Evolutionary conservation across 2,888 invertebrate genomes (phyloP).

Genomic region (Synergus itoensis): DNA sequence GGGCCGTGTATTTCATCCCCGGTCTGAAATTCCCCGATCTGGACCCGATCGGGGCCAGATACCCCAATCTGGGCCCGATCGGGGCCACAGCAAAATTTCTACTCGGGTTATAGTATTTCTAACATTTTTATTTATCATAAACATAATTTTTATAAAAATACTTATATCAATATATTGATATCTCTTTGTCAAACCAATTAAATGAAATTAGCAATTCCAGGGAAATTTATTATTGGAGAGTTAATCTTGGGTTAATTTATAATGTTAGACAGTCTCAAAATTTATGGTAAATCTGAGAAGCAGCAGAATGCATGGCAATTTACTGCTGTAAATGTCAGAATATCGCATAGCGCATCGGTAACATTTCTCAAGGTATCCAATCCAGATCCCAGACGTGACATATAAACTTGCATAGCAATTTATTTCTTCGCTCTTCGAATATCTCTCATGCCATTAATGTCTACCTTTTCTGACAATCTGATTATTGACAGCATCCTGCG

Average conservation of each 20-base stretch:
- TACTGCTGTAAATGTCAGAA: constrained; percentile 31
- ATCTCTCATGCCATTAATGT: constrained; percentile 22
- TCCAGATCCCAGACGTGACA: constrained; percentile 30
- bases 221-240: neutral
- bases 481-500: constrained; percentile 26
- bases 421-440: constrained; percentile 27
- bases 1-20: too few relatives aligned
- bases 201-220: neutral
- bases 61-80: too few relatives aligned
- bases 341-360: constrained; percentile 28
- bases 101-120: too few relatives aligned
- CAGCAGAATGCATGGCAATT: constrained; percentile 27
- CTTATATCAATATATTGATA: neutral
- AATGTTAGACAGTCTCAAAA: constrained; percentile 20
- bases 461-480: constrained; percentile 13
- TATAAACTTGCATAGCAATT: constrained; percentile 32
- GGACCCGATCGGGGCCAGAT: too few relatives aligned
- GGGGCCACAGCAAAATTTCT: too few relatives aligned
- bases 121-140: too few relatives aligned
- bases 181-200: neutral
- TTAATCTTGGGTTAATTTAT: constrained; percentile 12
- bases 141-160: neutral
- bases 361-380: constrained; percentile 25
- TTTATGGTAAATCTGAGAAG: constrained; percentile 21
- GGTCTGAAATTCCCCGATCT: too few relatives aligned